A percentile compares a stretch with the other conserved stretches of the same genome.
Conservation (phyloP, 2,797 vertebrate species). For the Leptoclinus maculatus region DNA sequence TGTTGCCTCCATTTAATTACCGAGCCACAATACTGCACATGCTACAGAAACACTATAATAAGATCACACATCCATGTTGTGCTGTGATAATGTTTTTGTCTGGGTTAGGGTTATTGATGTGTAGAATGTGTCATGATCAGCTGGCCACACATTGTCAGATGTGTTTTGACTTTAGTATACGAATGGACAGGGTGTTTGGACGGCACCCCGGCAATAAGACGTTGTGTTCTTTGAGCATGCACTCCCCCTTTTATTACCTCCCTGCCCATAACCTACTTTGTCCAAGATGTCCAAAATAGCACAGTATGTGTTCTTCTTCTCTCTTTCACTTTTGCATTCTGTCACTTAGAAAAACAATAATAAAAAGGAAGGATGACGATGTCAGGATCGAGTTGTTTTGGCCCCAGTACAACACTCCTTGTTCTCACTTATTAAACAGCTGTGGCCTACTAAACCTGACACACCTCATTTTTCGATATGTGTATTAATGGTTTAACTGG, state of each 20-base stretch:
- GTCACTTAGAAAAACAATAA: constrained; percentile 5
- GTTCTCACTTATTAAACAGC: neutral
- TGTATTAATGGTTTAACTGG: neutral
- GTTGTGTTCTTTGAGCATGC: constrained; percentile 39
- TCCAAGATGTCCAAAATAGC: constrained; percentile 21
- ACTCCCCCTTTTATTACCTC: constrained; percentile 48
- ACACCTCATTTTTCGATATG: neutral
- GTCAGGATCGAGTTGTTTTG: neutral
- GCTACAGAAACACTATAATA: constrained; percentile 35
- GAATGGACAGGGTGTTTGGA: constrained; percentile 59
- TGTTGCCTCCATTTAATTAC: constrained; percentile 56
- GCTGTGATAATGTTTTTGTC: constrained; percentile 38
- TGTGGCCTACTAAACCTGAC: neutral
- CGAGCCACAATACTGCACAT: constrained; percentile 15
- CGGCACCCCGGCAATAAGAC: constrained; percentile 47
- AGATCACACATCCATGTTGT: constrained; percentile 45
- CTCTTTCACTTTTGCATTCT: constrained; percentile 7
- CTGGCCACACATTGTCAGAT: constrained; percentile 40
- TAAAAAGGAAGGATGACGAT: neutral
- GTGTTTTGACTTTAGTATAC: constrained; percentile 30
- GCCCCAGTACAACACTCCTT: neutral
- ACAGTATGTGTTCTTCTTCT: constrained; percentile 5
- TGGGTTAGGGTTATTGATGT: neutral
- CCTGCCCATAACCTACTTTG: neutral
- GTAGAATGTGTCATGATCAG: constrained; percentile 42